Conservation (phyloP, 2,113 vertebrate species). For the Eubucco bourcierii region DNA sequence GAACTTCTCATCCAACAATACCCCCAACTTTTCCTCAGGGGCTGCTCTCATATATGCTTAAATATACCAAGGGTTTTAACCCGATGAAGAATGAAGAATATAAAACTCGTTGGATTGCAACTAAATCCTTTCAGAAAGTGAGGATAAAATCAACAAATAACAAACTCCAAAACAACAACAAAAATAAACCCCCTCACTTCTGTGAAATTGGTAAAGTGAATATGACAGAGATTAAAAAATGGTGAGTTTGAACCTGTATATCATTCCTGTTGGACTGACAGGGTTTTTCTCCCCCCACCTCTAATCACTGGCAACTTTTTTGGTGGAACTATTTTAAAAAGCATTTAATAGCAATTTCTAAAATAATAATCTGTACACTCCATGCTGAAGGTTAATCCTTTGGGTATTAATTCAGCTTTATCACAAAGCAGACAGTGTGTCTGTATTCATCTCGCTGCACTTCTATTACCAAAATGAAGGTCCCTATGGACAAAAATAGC, state of each 20-base stretch:
- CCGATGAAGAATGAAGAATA: background rate
- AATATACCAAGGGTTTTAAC: background rate
- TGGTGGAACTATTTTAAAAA: slow-evolving; percentile 4
- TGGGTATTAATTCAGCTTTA: slow-evolving; percentile 69
- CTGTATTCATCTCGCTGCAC: slow-evolving; percentile 13
- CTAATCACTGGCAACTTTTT: background rate
- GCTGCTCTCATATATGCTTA: background rate
- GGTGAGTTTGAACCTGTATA: background rate
- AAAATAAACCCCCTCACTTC: background rate
- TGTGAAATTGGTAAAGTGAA: background rate
- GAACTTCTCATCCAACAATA: too few relatives aligned
- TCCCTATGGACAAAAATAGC: slow-evolving; percentile 31
- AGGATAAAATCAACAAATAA: background rate
- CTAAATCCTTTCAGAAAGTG: background rate
- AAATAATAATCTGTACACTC: slow-evolving; percentile 30
- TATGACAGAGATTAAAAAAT: background rate
- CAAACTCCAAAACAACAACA: rapidly evolving
- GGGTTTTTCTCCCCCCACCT: background rate
- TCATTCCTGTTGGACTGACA: background rate
- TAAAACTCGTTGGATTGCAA: background rate
- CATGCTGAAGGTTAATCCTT: slow-evolving; percentile 43
- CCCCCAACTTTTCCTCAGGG: too few relatives aligned
- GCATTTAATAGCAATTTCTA: slow-evolving; percentile 39
- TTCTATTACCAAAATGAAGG: slow-evolving; percentile 52
- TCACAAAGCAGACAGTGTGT: slow-evolving; percentile 31